Evolutionary conservation across 2,797 vertebrate species (phyloP).

Genomic region (Synanceia verrucosa): DNA sequence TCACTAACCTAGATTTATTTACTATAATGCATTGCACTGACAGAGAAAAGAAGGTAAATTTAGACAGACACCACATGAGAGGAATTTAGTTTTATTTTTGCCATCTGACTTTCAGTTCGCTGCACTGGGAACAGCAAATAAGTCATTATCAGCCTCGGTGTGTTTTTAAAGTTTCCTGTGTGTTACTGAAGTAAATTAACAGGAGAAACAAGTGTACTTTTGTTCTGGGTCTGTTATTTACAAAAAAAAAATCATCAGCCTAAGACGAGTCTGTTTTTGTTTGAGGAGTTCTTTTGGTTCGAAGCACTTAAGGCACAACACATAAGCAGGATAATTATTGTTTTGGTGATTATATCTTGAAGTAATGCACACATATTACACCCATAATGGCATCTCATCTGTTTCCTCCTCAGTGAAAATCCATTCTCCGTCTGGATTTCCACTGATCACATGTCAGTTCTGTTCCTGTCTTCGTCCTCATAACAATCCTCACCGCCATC

Average conservation of each 20-base stretch:
- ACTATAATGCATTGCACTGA: constrained; percentile 6
- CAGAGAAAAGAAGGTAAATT: not conserved
- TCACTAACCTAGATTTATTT: not conserved
- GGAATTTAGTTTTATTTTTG: not conserved
- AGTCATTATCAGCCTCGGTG: no score
- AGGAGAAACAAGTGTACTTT: no score
- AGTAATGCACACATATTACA: not conserved
- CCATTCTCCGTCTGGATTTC: not conserved
- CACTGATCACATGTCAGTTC: not conserved
- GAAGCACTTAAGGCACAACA: not conserved
- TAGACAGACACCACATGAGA: not conserved
- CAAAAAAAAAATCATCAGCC: not conserved
- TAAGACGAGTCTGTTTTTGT: not conserved
- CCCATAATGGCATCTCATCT: not conserved
- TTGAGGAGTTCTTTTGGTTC: no score
- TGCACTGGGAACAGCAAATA: not conserved
- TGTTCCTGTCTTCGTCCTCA: not conserved
- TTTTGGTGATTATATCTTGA: not conserved
- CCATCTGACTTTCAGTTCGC: not conserved
- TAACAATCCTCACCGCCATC: constrained; percentile 24
- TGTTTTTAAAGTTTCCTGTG: no score
- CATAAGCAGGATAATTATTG: not conserved
- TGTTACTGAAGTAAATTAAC: no score
- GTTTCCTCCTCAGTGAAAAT: not conserved
- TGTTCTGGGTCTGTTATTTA: no score